phyloP scores from a whole-genome alignment of 2,888 invertebrate genomes.

The Atethmia centrago region DNA sequence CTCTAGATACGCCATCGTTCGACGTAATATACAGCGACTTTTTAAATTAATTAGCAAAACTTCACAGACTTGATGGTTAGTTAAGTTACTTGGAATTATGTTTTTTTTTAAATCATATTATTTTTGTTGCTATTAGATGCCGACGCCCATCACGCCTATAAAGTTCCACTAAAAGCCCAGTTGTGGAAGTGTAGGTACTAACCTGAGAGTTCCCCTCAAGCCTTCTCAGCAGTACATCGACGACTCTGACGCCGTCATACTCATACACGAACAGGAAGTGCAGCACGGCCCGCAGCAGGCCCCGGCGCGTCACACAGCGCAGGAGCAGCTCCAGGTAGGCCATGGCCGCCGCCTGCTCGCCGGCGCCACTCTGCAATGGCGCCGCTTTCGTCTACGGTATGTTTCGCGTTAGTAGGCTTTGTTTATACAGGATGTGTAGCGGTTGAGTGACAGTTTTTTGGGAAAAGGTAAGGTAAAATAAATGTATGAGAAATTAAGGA shows the following conservation, averaged over 20 bases:
- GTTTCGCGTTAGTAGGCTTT: conserved; percentile 77
- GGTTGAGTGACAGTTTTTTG: conserved; percentile 78
- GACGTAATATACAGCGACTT: too few species aligned
- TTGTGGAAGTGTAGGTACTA: conserved; percentile 29
- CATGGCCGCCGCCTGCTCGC: conserved; percentile 97
- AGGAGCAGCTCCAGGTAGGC: conserved; percentile 98
- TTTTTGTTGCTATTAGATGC: too few species aligned
- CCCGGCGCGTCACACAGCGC: conserved; percentile 96
- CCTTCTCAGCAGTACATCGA: conserved; percentile 95
- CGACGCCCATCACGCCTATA: too few species aligned
- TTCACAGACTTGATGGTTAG: too few species aligned
- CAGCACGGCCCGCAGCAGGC: conserved; percentile 95
- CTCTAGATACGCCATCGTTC: too few species aligned
- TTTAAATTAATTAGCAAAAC: too few species aligned
- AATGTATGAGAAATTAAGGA: not conserved
- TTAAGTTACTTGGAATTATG: too few species aligned
- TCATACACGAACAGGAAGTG: conserved; percentile 95
- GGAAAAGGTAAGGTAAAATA: not conserved
- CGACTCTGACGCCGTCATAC: conserved; percentile 95
- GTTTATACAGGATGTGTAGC: conserved; percentile 58
- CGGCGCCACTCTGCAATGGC: conserved; percentile 94
- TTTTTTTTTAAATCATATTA: too few species aligned
- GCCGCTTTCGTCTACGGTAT: conserved; percentile 85
- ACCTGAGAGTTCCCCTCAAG: conserved; percentile 94
- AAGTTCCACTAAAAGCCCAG: too few species aligned